A percentile compares a stretch with the other conserved stretches of the same genome.
Evolutionary conservation across 2,888 invertebrate species (phyloP).

Genomic region (Steinernema hermaphroditum): DNA sequence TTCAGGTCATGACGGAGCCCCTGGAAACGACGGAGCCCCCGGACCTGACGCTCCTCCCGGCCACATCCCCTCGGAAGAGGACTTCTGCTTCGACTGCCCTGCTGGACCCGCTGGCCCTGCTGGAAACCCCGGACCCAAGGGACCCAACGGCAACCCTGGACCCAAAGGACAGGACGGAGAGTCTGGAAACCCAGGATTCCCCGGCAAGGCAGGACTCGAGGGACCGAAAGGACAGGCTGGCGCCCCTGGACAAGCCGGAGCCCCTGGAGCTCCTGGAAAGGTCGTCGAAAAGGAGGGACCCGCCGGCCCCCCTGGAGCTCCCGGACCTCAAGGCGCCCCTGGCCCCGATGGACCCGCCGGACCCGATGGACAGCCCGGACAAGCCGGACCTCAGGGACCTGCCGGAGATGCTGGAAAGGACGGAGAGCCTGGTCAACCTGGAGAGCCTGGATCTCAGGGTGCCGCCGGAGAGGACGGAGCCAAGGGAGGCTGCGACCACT

Average conservation of each 20-base stretch:
- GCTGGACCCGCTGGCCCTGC: constrained; percentile 16
- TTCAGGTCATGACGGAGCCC: constrained; percentile 23
- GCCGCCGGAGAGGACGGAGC: no score
- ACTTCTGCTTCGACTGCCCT: constrained; percentile 24
- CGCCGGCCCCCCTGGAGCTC: constrained; percentile 15
- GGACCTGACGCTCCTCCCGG: constrained; percentile 24
- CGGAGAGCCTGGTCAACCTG: no score
- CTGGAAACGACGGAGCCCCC: constrained; percentile 55
- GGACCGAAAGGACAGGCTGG: constrained; percentile 53
- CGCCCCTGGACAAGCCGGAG: constrained; percentile 53
- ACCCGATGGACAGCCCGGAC: background rate
- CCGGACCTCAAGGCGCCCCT: constrained; percentile 9
- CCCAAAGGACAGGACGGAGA: background rate
- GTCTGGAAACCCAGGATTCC: background rate
- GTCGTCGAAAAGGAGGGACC: constrained; percentile 54
- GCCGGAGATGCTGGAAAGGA: constrained; percentile 39
- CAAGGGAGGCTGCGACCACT: no score
- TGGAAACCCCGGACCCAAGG: constrained; percentile 28
- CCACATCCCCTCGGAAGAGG: background rate
- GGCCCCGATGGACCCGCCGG: background rate
- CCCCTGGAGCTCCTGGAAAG: constrained; percentile 51
- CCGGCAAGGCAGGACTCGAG: background rate
- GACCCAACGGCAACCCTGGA: constrained; percentile 28
- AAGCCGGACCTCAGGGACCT: constrained; percentile 40
- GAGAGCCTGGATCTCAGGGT: no score